Conservation (phyloP, 2,888 invertebrate species). For the Zele albiditarsus region DNA sequence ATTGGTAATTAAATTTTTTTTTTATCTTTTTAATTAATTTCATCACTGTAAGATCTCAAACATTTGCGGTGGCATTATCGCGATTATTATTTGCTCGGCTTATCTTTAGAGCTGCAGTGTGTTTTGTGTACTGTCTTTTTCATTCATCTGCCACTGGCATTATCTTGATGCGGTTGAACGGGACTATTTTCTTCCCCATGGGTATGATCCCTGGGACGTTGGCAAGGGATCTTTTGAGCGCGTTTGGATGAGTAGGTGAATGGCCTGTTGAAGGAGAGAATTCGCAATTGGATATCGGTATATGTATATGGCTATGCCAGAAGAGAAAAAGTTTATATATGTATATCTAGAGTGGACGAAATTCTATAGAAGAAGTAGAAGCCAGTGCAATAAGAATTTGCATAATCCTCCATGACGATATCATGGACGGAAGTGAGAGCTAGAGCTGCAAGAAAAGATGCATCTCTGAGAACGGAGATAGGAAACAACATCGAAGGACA, state of each 20-base stretch:
- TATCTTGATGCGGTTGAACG: neutral
- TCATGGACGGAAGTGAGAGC: neutral
- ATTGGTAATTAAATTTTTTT: neutral
- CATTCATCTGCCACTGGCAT: neutral
- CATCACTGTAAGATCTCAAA: constrained; percentile 18
- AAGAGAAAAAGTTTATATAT: neutral
- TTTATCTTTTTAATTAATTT: neutral
- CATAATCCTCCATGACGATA: constrained; percentile 26
- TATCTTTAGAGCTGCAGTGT: neutral
- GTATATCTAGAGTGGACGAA: neutral
- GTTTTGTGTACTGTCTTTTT: neutral
- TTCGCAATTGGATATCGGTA: neutral
- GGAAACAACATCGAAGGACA: neutral
- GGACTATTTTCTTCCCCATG: constrained; percentile 8
- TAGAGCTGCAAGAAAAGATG: neutral
- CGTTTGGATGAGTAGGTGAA: neutral
- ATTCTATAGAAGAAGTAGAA: neutral
- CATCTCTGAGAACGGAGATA: neutral
- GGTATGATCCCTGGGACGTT: neutral
- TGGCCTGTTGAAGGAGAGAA: constrained; percentile 2
- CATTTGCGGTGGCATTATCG: constrained; percentile 25
- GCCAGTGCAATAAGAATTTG: constrained; percentile 26
- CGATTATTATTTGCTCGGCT: constrained; percentile 25
- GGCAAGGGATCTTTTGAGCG: neutral
- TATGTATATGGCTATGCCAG: neutral